Evolutionary conservation across 2,113 vertebrate genomes (phyloP).

Genomic region (Cololabis saira): DNA sequence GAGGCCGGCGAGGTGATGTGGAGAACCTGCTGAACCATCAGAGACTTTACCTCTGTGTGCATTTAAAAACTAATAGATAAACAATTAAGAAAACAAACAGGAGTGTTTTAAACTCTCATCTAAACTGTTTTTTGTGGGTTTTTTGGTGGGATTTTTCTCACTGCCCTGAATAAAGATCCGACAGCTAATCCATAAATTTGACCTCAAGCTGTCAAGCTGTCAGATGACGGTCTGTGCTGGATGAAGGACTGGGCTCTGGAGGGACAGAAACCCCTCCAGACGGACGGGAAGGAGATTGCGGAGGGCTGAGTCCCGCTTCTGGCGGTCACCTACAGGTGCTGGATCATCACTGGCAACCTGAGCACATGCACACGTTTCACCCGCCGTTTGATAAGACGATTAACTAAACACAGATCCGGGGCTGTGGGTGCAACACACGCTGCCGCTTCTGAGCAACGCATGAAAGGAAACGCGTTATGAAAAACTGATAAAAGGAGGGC

Average conservation of each 20-base stretch:
- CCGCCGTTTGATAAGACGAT: constrained; percentile 46
- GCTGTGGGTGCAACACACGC: constrained; percentile 52
- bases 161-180: constrained; percentile 40
- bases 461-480: constrained; percentile 56
- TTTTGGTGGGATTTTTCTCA: neutral
- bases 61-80: too few species aligned
- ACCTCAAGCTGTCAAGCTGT: constrained; percentile 42
- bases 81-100: too few species aligned
- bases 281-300: constrained; percentile 13
- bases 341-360: constrained; percentile 1
- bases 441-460: constrained; percentile 52
- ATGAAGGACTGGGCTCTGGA: constrained; percentile 28
- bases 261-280: constrained; percentile 23
- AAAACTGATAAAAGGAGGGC: constrained; percentile 30
- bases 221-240: constrained; percentile 35
- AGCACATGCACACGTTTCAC: constrained; percentile 7
- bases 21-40: constrained; percentile 23
- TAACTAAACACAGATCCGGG: constrained; percentile 24
- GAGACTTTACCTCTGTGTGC: neutral
- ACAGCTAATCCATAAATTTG: constrained; percentile 38
- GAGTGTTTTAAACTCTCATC: neutral
- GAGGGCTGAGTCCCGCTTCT: constrained; percentile 2
- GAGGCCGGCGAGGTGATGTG: constrained; percentile 5
- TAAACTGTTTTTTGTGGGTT: neutral
- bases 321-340: constrained; percentile 28